Base-by-base conservation (phyloP, 2,888 invertebrate genomes). In the Meiosimyza platycephala region DNA sequence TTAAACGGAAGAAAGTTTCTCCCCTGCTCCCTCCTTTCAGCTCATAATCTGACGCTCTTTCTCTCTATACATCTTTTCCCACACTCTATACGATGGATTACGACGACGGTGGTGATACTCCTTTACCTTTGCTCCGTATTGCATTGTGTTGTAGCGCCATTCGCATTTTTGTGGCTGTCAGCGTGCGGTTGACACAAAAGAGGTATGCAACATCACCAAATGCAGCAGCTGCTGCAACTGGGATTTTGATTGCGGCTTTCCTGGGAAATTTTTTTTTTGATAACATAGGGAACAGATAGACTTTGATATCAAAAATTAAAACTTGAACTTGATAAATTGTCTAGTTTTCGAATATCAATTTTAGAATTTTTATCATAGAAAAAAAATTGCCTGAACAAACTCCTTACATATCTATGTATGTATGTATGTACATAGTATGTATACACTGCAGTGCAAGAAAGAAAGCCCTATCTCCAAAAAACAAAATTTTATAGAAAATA, bases 1-100 rank as follows among this genome's bases (percentile, higher is more conserved):
- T 63, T 67, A 48, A 73, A 64, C 68, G 63, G 57, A 73, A 73
- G 68, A 69, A 73, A 73, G 71, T 55, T 71, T 13, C 28, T 18
- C n/a, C 51, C 65, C 33, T 67, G 33, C 28, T 69, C 28, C 22
- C 54, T 54, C 28, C 28, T 40, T 18, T 52, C 48, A 22, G 28
- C 13, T 13, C 12, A 16, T 40, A 40, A 40, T 52, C 33, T 28
- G 28, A 28, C 4, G 28, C 28, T 15, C 33, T 22, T 15, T 52
- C 59, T 69, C 60, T 33, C 51, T 52, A 40, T 57, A 40, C 48
- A 48, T 57, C 51, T 72, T 50, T 57, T 50, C 40, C 33, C 16
- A n/a, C 12, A 40, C 11, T 62, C 33, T 40, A 54, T 13, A 18
- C n/a, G 54, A 54, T 13, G 28, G 28, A 28, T 54, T 7, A 59